Conservation (phyloP, 1,140 invertebrate genomes). For the Drosophila kurseongensis region DNA sequence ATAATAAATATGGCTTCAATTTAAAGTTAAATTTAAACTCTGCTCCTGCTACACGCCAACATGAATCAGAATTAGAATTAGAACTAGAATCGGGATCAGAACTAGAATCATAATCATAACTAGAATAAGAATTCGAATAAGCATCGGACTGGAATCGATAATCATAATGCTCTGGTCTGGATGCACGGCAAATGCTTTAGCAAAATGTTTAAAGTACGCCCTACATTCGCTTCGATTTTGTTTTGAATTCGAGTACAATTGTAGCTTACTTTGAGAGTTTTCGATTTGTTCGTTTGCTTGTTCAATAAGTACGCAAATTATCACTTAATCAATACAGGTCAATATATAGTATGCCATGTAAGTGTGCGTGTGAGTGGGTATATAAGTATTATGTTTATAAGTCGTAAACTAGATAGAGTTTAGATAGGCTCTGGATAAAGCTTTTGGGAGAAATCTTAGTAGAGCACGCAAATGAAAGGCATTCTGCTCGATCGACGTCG, state of each 20-base stretch:
- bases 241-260: slow-evolving; percentile 63
- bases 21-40: slow-evolving; percentile 53
- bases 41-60: slow-evolving; percentile 65
- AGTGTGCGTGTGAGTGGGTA: slow-evolving; percentile 66
- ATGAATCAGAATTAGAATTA: slow-evolving; percentile 69
- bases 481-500: slow-evolving; percentile 20
- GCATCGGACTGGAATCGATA: slow-evolving; percentile 43
- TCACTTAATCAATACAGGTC: slow-evolving; percentile 75
- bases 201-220: slow-evolving; percentile 58
- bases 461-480: slow-evolving; percentile 56
- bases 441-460: slow-evolving; percentile 56
- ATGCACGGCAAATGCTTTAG: slow-evolving; percentile 67
- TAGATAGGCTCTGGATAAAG: slow-evolving; percentile 62
- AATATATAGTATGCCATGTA: slow-evolving; percentile 69
- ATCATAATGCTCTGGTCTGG: slow-evolving; percentile 54
- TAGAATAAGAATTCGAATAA: slow-evolving; percentile 42
- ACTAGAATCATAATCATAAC: slow-evolving; percentile 53
- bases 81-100: slow-evolving; percentile 46
- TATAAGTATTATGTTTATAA: slow-evolving; percentile 64
- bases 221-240: slow-evolving; percentile 26
- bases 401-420: slow-evolving; percentile 68
- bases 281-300: slow-evolving; percentile 43
- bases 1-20: slow-evolving; percentile 73
- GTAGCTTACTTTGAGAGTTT: slow-evolving; percentile 66
- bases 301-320: slow-evolving; percentile 77